phyloP scores from a whole-genome alignment of 2,797 vertebrate genomes.

The Ptychadena robeensis region DNA sequence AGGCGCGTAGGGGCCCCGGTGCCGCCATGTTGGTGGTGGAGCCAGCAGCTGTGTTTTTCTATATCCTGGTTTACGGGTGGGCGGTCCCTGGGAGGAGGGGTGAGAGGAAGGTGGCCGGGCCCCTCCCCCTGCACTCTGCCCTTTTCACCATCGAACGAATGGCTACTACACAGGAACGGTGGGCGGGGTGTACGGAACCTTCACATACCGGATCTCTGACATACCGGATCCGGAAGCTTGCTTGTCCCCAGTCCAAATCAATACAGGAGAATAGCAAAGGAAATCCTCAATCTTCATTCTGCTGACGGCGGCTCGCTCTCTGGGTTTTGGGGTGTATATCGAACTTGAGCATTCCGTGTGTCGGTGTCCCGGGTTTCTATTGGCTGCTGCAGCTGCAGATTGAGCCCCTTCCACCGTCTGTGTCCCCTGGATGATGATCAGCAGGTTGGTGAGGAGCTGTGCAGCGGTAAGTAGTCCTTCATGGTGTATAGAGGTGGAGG shows the following conservation, averaged over 20 bases:
- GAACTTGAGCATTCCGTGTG: not conserved
- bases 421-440: not conserved
- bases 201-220: constrained; percentile 10
- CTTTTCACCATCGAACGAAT: not conserved
- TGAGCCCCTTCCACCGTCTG: not conserved
- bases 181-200: constrained; percentile 1
- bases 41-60: not conserved
- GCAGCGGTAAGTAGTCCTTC: not conserved
- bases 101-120: not conserved
- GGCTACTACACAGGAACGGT: not conserved
- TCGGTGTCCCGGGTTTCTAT: not conserved
- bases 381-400: not conserved
- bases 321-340: not conserved
- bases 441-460: not conserved
- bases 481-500: not conserved
- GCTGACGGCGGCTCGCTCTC: not conserved
- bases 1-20: not conserved
- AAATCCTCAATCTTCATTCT: not conserved
- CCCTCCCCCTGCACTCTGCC: not conserved
- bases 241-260: constrained; percentile 3
- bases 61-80: not conserved
- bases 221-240: constrained; percentile 11
- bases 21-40: not conserved
- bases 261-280: not conserved
- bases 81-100: not conserved